Conservation (phyloP, 2,888 invertebrate species). For the Platypus cylindrus region DNA sequence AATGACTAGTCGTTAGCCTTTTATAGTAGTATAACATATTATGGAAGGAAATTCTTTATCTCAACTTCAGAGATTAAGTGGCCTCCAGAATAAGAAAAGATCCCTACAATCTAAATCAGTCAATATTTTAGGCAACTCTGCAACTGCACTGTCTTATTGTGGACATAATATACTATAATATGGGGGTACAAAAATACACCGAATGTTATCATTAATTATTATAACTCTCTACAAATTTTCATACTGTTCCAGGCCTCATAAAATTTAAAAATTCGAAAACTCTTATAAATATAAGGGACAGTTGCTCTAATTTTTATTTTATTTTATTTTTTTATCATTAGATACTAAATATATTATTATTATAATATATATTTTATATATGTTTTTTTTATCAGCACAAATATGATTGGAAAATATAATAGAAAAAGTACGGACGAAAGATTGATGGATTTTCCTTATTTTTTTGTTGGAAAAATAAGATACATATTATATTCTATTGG, state of each 20-base stretch:
- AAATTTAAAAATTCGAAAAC: conserved; percentile 39
- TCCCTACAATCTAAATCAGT: conserved; percentile 34
- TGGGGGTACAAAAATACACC: conserved; percentile 40
- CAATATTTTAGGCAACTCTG: conserved; percentile 26
- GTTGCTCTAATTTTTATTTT: conserved; percentile 35
- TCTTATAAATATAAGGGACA: conserved; percentile 37
- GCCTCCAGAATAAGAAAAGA: conserved; percentile 9
- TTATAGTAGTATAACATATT: too few relatives aligned
- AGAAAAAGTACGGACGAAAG: too few relatives aligned
- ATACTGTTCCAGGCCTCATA: conserved; percentile 38
- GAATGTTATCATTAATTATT: too few relatives aligned
- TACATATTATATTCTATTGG: too few relatives aligned
- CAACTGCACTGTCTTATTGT: conserved; percentile 27
- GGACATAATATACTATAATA: conserved; percentile 27
- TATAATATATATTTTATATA: conserved; percentile 7
- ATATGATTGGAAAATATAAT: conserved; percentile 4
- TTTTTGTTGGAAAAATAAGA: too few relatives aligned
- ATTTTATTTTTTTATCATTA: too few relatives aligned
- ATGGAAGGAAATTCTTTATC: too few relatives aligned
- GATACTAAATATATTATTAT: conserved; percentile 17
- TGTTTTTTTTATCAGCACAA: conserved; percentile 12
- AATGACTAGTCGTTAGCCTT: too few relatives aligned
- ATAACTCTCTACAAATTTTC: conserved; percentile 29
- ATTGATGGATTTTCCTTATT: too few relatives aligned
- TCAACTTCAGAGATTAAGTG: conserved; percentile 3